A percentile compares a stretch with the other conserved stretches of the same genome.
These are phyloP conservation scores for Ectobius pallidus DNA, from an alignment of 2,888 invertebrate genomes.

Conservation along the genomic window DNA sequence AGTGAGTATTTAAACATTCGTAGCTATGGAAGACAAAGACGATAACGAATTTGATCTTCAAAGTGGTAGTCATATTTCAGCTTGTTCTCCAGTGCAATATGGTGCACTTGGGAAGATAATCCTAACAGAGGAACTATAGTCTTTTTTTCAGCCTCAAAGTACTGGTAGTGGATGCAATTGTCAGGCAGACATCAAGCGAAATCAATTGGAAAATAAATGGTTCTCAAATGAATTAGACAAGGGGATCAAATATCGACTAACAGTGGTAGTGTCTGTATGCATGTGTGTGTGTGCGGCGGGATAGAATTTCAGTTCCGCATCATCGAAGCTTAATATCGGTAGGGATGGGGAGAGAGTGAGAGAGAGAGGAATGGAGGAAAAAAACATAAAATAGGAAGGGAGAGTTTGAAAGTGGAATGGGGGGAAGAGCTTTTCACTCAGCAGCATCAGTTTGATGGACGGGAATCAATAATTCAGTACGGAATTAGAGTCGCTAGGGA, in stretches of 20 bases:
- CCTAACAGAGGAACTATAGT: no score
- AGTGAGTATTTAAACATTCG: no score
- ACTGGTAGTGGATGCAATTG: not conserved
- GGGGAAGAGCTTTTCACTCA: slow-evolving; percentile 15
- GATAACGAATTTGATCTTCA: no score
- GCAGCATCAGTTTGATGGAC: slow-evolving; percentile 41
- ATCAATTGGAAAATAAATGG: slow-evolving; percentile 30
- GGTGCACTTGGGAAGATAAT: no score
- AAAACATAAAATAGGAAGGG: not conserved
- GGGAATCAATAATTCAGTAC: slow-evolving; percentile 42
- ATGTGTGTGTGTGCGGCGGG: no score
- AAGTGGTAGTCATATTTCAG: no score
- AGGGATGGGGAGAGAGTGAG: not conserved
- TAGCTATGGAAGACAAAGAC: no score
- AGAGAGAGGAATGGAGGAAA: not conserved
- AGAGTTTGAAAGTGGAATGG: not conserved
- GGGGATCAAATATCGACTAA: slow-evolving; percentile 23
- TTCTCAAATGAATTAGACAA: slow-evolving; percentile 26
- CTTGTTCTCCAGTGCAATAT: no score
- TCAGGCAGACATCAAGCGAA: not conserved
- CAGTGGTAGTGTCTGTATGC: not conserved
- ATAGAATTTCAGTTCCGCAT: slow-evolving; percentile 38
- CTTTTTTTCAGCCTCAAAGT: not conserved
- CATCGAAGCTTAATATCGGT: slow-evolving; percentile 27
- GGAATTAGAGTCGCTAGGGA: slow-evolving; percentile 40